Conservation (phyloP, 2,797 vertebrate genomes). For the Crax fasciolata region DNA sequence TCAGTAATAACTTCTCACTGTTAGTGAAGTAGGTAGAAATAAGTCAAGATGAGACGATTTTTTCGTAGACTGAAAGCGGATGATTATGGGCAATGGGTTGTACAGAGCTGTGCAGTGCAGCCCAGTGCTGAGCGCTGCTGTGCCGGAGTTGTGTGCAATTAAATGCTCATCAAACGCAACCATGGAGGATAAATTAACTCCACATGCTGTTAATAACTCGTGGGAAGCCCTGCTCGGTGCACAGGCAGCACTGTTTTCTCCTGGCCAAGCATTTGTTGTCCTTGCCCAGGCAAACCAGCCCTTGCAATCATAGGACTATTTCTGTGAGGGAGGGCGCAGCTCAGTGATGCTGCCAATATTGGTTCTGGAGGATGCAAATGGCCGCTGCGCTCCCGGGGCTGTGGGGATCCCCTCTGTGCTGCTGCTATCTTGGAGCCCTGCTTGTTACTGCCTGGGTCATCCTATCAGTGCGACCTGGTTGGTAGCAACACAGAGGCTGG, state of each 20-base stretch:
- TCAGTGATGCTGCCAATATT: background rate
- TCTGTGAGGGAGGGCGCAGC: background rate
- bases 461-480: background rate
- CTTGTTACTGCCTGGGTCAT: background rate
- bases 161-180: background rate
- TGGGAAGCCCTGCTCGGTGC: background rate
- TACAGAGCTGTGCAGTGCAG: background rate
- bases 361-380: background rate
- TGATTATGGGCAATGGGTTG: background rate
- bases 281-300: background rate
- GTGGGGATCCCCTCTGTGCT: background rate
- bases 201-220: background rate
- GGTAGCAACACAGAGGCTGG: background rate
- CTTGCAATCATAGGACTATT: background rate
- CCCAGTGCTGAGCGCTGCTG: fast-evolving
- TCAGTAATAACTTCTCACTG: background rate
- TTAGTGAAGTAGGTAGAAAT: background rate
- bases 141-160: background rate
- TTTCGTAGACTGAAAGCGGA: background rate
- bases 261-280: background rate
- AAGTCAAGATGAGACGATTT: background rate
- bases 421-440: background rate
- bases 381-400: background rate
- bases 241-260: background rate
- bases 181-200: background rate